phyloP scores from a whole-genome alignment of 2,888 invertebrate species.

The Spodoptera littoralis region DNA sequence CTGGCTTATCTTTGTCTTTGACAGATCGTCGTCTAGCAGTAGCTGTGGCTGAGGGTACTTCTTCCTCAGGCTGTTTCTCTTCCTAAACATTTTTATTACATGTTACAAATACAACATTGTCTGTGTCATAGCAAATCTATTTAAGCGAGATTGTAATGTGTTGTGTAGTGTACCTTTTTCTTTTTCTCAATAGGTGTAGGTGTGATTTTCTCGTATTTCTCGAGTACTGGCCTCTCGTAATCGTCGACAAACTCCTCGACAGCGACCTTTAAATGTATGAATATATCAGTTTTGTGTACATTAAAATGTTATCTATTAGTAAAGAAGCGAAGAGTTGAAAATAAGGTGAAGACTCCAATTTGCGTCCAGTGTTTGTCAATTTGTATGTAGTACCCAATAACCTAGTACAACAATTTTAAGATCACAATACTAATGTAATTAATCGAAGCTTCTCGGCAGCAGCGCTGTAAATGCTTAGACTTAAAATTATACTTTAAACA shows the following conservation, averaged over 20 bases:
- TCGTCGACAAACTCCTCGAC: slow-evolving; percentile 89
- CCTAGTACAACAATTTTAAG: background rate
- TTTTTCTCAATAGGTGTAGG: slow-evolving; percentile 86
- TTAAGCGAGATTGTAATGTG: slow-evolving; percentile 19
- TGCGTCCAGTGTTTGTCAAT: slow-evolving; percentile 28
- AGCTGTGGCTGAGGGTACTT: slow-evolving; percentile 77
- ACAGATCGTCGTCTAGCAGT: slow-evolving; percentile 80
- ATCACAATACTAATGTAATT: background rate
- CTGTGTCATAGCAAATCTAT: slow-evolving; percentile 15
- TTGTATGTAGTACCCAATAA: slow-evolving; percentile 6
- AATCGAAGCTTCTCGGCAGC: slow-evolving; percentile 28
- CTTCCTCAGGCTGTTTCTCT: slow-evolving; percentile 74
- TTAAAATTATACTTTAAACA: slow-evolving; percentile 44
- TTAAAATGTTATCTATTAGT: slow-evolving; percentile 19
- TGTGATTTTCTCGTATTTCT: slow-evolving; percentile 91
- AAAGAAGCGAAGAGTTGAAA: slow-evolving; percentile 19
- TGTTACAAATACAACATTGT: slow-evolving; percentile 5
- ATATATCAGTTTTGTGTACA: slow-evolving; percentile 50
- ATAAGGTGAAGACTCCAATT: slow-evolving; percentile 10
- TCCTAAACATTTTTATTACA: slow-evolving; percentile 62
- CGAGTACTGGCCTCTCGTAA: slow-evolving; percentile 93
- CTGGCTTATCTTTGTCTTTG: slow-evolving; percentile 83
- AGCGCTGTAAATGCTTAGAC: slow-evolving; percentile 25
- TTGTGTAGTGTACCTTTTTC: slow-evolving; percentile 81
- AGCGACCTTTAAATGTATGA: slow-evolving; percentile 76